Percentiles rank a stretch among this genome's conserved stretches.
phyloP scores from a whole-genome alignment of 2,888 invertebrate species.

The Meliscaeva auricollis region DNA sequence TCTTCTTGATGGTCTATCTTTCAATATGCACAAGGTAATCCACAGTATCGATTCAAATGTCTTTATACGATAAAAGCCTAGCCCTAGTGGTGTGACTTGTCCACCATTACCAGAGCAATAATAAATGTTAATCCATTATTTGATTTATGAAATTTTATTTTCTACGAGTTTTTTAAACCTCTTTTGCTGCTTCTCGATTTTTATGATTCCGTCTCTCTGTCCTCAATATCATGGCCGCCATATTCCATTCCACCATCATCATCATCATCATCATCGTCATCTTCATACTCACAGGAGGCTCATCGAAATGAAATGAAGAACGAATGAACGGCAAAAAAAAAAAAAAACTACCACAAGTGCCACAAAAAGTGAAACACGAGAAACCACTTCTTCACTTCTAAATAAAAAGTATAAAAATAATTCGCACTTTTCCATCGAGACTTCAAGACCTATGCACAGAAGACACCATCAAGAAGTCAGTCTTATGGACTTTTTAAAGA shows the following conservation, averaged over 20 bases:
- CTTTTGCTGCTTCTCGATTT: constrained; percentile 24
- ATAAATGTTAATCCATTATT: constrained; percentile 77
- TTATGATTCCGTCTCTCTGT: constrained; percentile 32
- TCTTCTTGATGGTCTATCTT: constrained; percentile 34
- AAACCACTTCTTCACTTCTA: constrained; percentile 66
- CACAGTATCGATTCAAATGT: constrained; percentile 69
- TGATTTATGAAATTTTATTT: constrained; percentile 77
- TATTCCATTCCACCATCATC: constrained; percentile 6
- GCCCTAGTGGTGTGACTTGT: constrained; percentile 73
- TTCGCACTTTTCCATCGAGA: constrained; percentile 57
- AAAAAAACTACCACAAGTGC: constrained; percentile 59
- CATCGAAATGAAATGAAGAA: constrained; percentile 35
- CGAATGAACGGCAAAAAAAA: constrained; percentile 1
- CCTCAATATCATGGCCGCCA: constrained; percentile 23
- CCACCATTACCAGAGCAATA: constrained; percentile 76
- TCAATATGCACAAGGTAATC: constrained; percentile 47
- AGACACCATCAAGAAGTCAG: not conserved
- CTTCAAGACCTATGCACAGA: constrained; percentile 4
- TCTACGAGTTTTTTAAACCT: not conserved
- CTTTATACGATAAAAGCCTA: constrained; percentile 71
- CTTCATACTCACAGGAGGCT: constrained; percentile 24
- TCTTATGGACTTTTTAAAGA: constrained; percentile 9
- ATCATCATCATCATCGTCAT: constrained; percentile 17
- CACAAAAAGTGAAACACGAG: constrained; percentile 75
- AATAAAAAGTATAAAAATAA: constrained; percentile 64